Evolutionary conservation across 1,140 invertebrate species (phyloP).

Genomic region (Teleopsis dalmanni): DNA sequence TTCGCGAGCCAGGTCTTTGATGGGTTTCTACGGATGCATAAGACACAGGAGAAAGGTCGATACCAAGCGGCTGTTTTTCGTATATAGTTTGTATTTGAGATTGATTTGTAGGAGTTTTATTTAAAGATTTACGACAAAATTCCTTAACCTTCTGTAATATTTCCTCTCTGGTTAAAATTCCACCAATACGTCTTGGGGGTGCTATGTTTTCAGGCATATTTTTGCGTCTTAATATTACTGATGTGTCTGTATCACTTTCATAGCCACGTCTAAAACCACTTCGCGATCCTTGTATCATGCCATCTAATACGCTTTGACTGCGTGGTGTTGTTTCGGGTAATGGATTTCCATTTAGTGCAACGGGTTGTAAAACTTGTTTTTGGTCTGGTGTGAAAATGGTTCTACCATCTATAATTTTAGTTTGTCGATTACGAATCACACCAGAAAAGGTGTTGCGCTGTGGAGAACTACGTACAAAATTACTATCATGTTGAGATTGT

Average conservation of each 20-base stretch:
- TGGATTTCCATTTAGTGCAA: not conserved
- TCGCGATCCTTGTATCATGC: conserved; percentile 15
- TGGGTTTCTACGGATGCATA: conserved; percentile 35
- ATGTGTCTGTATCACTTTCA: conserved; percentile 28
- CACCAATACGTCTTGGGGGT: conserved; percentile 24
- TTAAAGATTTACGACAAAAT: conserved; percentile 39
- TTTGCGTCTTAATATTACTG: conserved; percentile 27
- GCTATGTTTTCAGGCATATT: not conserved
- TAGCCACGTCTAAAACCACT: conserved; percentile 15
- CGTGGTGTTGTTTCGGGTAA: conserved; percentile 17
- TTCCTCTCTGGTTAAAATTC: conserved; percentile 34
- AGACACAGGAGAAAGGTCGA: conserved; percentile 37
- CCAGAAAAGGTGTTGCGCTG: conserved; percentile 38
- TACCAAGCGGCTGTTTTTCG: conserved; percentile 15
- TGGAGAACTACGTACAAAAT: conserved; percentile 30
- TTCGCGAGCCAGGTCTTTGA: conserved; percentile 15
- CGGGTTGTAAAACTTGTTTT: not conserved
- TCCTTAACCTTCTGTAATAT: conserved; percentile 41
- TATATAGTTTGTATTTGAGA: conserved; percentile 25
- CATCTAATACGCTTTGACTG: conserved; percentile 35
- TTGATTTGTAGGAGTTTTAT: conserved; percentile 18
- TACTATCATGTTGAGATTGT: conserved; percentile 1
- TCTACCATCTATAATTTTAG: conserved; percentile 18
- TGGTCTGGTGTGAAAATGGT: not conserved
- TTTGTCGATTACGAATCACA: conserved; percentile 22